Conservation (phyloP, 2,113 vertebrate genomes). For the Corythornis vintsioides region DNA sequence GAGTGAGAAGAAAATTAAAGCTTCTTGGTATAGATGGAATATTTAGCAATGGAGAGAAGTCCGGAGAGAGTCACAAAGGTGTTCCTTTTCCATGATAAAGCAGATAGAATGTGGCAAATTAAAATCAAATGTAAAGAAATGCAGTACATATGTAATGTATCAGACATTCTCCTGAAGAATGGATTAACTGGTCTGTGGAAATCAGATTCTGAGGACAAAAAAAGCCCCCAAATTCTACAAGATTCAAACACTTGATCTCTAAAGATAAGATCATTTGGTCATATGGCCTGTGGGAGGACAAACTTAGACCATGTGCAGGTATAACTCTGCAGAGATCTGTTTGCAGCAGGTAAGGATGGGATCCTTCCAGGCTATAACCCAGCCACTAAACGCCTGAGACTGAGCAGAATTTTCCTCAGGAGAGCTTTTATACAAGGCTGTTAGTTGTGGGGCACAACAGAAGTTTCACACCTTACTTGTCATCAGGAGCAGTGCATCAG, state of each 20-base stretch:
- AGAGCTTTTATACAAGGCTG: not conserved
- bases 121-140: not conserved
- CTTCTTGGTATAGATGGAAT: not conserved
- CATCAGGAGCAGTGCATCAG: not conserved
- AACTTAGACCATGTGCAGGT: not conserved
- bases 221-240: not conserved
- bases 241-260: not conserved
- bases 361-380: not conserved
- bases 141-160: not conserved
- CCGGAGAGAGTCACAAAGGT: not conserved
- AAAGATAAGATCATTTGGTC: not conserved
- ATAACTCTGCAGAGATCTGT: not conserved
- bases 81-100: not conserved
- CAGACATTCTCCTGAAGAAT: not conserved
- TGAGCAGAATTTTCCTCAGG: not conserved
- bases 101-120: not conserved
- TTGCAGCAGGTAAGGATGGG: not conserved
- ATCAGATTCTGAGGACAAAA: not conserved
- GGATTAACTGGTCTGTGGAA: not conserved
- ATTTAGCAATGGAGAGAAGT: not conserved
- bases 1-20: slow-evolving; percentile 5
- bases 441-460: not conserved
- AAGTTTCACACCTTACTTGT: not conserved
- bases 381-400: not conserved
- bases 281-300: not conserved